These are phyloP conservation scores for Beaufortia kweichowensis DNA, from an alignment of 2,113 vertebrate genomes.

Conservation along the genomic window DNA sequence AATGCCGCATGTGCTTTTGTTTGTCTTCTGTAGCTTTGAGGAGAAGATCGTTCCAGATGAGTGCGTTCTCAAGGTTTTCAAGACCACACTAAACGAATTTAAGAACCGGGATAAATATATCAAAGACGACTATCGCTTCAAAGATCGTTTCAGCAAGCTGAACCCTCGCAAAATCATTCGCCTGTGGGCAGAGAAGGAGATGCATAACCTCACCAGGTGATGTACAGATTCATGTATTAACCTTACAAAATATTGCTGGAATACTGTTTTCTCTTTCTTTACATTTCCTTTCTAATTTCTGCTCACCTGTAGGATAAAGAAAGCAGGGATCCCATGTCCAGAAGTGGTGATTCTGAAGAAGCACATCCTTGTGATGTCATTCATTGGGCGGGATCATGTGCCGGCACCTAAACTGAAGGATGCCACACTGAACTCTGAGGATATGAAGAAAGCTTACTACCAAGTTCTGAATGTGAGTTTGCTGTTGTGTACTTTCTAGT, in stretches of 20 bases:
- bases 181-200: conserved; percentile 99
- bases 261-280: neutral
- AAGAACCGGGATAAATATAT: conserved; percentile 97
- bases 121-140: conserved; percentile 98
- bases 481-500: too few relatives aligned
- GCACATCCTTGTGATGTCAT: conserved; percentile 96
- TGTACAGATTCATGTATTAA: neutral
- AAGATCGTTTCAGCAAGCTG: conserved; percentile 93
- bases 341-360: conserved; percentile 91
- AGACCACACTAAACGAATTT: conserved; percentile 98
- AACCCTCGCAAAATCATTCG: conserved; percentile 96
- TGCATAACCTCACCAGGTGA: conserved; percentile 93
- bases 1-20: neutral
- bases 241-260: neutral
- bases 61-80: conserved; percentile 96
- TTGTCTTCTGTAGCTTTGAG: conserved; percentile 68
- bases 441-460: conserved; percentile 86
- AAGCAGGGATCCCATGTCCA: conserved; percentile 88
- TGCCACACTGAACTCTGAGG: conserved; percentile 80
- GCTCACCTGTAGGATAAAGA: conserved; percentile 82
- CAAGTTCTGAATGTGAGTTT: conserved; percentile 76
- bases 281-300: conserved; percentile 39
- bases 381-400: conserved; percentile 91
- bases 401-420: conserved; percentile 96
- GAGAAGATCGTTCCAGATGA: conserved; percentile 82